phyloP scores from a whole-genome alignment of 1,140 invertebrate species.

The Cotesia vestalis region DNA sequence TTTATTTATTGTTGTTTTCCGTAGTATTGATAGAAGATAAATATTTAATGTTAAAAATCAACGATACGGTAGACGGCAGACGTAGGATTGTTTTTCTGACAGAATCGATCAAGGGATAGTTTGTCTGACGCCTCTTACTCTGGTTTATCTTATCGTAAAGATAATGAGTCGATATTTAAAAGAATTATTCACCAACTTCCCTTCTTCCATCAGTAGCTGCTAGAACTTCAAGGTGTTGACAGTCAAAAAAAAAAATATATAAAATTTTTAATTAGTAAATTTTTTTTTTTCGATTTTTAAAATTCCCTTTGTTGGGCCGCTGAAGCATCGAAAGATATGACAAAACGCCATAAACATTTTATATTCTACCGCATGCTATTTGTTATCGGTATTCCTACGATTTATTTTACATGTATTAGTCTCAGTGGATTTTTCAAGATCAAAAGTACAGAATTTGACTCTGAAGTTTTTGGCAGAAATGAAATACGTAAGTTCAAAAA shows the following conservation, averaged over 20 bases:
- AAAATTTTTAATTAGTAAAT: background rate
- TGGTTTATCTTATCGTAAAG: slow-evolving; percentile 37
- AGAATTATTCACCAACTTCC: slow-evolving; percentile 28
- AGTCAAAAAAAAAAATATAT: background rate
- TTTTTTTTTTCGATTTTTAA: slow-evolving; percentile 20
- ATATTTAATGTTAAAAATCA: background rate
- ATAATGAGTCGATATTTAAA: slow-evolving; percentile 39
- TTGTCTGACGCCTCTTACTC: slow-evolving; percentile 17
- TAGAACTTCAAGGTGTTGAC: slow-evolving; percentile 15
- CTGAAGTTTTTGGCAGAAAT: slow-evolving; percentile 12
- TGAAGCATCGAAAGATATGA: slow-evolving; percentile 43
- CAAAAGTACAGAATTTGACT: slow-evolving; percentile 21
- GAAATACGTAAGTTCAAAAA: slow-evolving; percentile 43
- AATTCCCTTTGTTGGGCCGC: slow-evolving; percentile 4
- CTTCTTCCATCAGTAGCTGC: slow-evolving; percentile 32
- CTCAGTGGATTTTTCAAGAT: slow-evolving; percentile 39
- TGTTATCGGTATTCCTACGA: slow-evolving; percentile 52
- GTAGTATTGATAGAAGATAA: slow-evolving; percentile 1
- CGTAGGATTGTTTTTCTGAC: slow-evolving; percentile 13
- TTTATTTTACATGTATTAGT: slow-evolving; percentile 51
- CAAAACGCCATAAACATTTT: slow-evolving; percentile 48
- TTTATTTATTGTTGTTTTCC: background rate
- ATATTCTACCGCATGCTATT: slow-evolving; percentile 53
- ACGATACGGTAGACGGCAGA: background rate
- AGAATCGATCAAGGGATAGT: slow-evolving; percentile 30